Evolutionary conservation across 2,113 vertebrate genomes (phyloP), one percentile per base, ranked within the genome.

Genomic region (Ranitomeya variabilis): DNA sequence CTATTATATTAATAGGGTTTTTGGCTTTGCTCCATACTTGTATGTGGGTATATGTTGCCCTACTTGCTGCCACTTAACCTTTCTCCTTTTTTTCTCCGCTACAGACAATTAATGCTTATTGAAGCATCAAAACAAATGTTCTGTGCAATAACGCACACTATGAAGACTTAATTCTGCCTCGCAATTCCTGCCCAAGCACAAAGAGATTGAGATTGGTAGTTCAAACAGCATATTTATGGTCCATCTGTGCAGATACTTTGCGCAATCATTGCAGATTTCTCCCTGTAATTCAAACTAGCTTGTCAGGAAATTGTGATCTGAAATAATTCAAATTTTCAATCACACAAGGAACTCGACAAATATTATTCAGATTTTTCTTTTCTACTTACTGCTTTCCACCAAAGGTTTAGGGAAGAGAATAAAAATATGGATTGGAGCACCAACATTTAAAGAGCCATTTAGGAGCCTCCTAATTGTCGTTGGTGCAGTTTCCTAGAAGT

Each of bases 231-330:
- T 51, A 66, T 64, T 83, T 64, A 64, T 64, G 18, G 80, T 45
- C 60, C 60, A 64, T 82, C 57, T 82, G 60, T 83, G 62, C 45
- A 67, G 31, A 52, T 45, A 19, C 45, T 67, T 83, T 83, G 62
- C 62, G 54, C 14, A 37, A 67, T 83, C 60, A 52, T 52, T 67
- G 81, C 62, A 67, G 81, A 66, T 83, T 66, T 83, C 64, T 64
- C 45, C 45, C 12, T 83, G 19, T 83, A 83, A 59, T 26, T 59
- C 12, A 59, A 23, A 16, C 23, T 80, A 55, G n/a, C 78, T 59
- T 80, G n/a, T 37, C 71, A 74, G 71, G 4, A 74, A 74, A 45
- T 45, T 74, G 31, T 74, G 71, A 74, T 74, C 71, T 74, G 31
- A 74, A 45, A 74, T 15, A 74, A 45, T 19, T 8, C 14, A 45